Percentiles rank a stretch among this genome's conserved stretches.
phyloP scores from a whole-genome alignment of 2,113 vertebrate species.

The Beaufortia kweichowensis region DNA sequence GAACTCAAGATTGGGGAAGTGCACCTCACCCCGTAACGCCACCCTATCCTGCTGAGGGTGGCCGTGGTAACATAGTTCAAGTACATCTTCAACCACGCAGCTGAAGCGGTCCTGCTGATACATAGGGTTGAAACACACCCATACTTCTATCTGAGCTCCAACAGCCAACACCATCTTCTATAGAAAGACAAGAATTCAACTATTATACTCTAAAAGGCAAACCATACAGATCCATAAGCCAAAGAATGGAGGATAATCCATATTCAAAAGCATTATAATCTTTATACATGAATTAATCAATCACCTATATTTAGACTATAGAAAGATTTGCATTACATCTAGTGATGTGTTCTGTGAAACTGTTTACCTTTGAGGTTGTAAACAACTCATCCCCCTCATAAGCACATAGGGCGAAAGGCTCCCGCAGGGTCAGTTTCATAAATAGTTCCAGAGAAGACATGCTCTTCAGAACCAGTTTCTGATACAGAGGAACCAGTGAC shows the following conservation, averaged over 20 bases:
- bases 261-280: conserved; percentile 3
- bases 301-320: neutral
- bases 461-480: conserved; percentile 79
- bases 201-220: neutral
- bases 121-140: conserved; percentile 79
- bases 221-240: neutral
- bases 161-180: conserved; percentile 75
- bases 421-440: conserved; percentile 65
- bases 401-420: conserved; percentile 79
- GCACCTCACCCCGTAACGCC: conserved; percentile 72
- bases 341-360: neutral
- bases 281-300: neutral
- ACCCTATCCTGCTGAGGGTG: conserved; percentile 78
- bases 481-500: conserved; percentile 65
- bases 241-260: neutral
- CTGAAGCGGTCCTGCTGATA: conserved; percentile 64
- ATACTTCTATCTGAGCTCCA: conserved; percentile 67
- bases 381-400: conserved; percentile 36
- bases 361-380: conserved; percentile 64
- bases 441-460: conserved; percentile 74
- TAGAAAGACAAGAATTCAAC: conserved; percentile 14
- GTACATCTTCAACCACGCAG: conserved; percentile 68
- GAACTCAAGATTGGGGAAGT: conserved; percentile 82
- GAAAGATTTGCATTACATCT: no score
- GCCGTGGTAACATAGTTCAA: conserved; percentile 74